Evolutionary conservation across 2,888 invertebrate species (phyloP), one percentile per base, ranked within the genome.

Genomic region (Euclidia mi): DNA sequence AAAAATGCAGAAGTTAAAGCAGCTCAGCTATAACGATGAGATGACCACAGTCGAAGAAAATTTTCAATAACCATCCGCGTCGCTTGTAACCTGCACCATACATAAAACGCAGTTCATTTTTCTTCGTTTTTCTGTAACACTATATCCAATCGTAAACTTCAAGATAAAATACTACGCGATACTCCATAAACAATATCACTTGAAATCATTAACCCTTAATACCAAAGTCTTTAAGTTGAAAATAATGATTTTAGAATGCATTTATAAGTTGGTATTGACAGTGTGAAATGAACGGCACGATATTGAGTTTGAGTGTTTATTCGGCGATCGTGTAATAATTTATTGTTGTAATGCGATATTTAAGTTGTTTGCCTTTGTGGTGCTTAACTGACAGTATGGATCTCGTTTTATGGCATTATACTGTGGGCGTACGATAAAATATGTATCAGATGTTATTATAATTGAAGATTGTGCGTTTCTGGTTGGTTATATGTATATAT

Each of bases 251-350:
- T 3, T 0, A 12, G 25, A 34, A n/a, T 35, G 56, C 31, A 29
- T 20, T 3, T 7, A 2, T 62, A 46, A 40, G 9, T 57, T 75
- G 51, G 67, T 71, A 15, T 57, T 52, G 29, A 41, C 68, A 68
- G 84, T 82, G 87, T 88, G 84, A 87, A 90, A 87, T 85, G 78
- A 79, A 78, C 78, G 77, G 76, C 64, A 61, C 71, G 71, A 81
- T 88, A 90, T 89, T 88, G 82, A 87, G 88, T 85, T 82, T 82
- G 77, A 80, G 80, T 81, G 72, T 87, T 86, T 88, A 87, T 87
- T 83, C 78, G 72, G 71, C 69, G 66, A 63, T 70, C 75, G 76
- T 77, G 68, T 67, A 66, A 76, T 83, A 84, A 85, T 84, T 86
- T 88, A 86, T 86, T 71, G 77, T 68, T 66, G 85, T 85, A 88